These are phyloP conservation scores for Neogale vison DNA, from an alignment of 2,113 vertebrate species.

Conservation along the genomic window DNA sequence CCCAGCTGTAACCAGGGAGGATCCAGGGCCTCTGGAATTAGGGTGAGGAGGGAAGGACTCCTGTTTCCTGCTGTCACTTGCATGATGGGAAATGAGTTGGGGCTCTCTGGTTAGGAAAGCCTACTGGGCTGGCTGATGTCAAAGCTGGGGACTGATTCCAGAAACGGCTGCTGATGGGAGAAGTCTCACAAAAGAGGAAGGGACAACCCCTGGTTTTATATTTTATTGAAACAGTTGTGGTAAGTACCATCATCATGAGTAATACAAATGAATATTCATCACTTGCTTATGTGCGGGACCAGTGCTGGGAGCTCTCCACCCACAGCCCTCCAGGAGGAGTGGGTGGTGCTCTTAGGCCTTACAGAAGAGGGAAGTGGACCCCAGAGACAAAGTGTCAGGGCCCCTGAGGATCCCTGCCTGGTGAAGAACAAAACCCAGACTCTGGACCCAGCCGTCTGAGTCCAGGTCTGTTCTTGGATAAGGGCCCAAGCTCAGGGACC, in stretches of 20 bases:
- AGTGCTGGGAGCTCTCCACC: background rate
- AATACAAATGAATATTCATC: background rate
- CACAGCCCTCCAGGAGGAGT: background rate
- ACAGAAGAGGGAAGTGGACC: background rate
- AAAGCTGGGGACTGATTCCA: background rate
- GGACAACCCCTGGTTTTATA: background rate
- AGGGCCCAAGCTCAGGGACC: background rate
- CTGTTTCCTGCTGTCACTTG: background rate
- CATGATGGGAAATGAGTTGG: background rate
- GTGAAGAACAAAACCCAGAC: background rate
- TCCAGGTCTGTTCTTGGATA: background rate
- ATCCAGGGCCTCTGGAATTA: background rate
- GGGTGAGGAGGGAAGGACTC: background rate
- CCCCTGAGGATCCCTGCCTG: fast-evolving
- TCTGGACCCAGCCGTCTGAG: fast-evolving
- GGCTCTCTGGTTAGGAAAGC: background rate
- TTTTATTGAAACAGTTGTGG: no score
- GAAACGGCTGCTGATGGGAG: background rate
- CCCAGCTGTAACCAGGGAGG: background rate
- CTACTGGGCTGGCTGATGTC: background rate
- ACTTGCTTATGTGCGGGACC: background rate
- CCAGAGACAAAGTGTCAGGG: background rate
- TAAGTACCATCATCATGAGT: background rate
- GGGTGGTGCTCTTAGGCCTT: background rate
- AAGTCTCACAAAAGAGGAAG: no score